Evolutionary conservation across 2,888 invertebrate genomes (phyloP).

Genomic region (Cremastobaeus sp.): DNA sequence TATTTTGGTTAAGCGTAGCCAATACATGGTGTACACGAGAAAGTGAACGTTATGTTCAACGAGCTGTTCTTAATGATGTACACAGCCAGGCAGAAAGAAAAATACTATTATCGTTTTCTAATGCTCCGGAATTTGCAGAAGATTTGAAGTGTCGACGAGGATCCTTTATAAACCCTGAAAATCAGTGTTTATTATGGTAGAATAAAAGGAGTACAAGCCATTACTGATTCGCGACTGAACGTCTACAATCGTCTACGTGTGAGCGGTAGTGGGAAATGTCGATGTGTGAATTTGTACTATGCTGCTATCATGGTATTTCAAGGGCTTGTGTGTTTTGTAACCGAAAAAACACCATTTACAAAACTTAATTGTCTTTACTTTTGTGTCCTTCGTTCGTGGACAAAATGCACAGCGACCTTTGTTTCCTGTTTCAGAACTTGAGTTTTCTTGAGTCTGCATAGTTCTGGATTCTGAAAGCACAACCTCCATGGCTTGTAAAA

Average conservation of each 20-base stretch:
- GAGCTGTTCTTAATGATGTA: neutral
- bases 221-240: too few relatives aligned
- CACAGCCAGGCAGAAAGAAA: neutral
- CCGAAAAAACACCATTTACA: too few relatives aligned
- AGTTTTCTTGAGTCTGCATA: neutral
- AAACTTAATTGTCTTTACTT: conserved; percentile 7
- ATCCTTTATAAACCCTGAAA: neutral
- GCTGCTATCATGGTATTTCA: too few relatives aligned
- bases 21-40: conserved; percentile 81
- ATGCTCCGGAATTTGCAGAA: neutral
- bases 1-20: conserved; percentile 82
- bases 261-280: too few relatives aligned
- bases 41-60: neutral
- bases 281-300: too few relatives aligned
- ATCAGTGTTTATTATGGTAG: neutral
- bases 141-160: neutral
- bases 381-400: conserved; percentile 5
- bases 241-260: too few relatives aligned
- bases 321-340: too few relatives aligned
- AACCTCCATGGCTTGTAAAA: neutral
- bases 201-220: too few relatives aligned
- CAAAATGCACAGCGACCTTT: conserved; percentile 12
- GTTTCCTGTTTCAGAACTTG: neutral
- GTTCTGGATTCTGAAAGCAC: neutral
- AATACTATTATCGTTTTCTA: neutral